Evolutionary conservation across 2,888 invertebrate species (phyloP).

Genomic region (Catocala fraxini): DNA sequence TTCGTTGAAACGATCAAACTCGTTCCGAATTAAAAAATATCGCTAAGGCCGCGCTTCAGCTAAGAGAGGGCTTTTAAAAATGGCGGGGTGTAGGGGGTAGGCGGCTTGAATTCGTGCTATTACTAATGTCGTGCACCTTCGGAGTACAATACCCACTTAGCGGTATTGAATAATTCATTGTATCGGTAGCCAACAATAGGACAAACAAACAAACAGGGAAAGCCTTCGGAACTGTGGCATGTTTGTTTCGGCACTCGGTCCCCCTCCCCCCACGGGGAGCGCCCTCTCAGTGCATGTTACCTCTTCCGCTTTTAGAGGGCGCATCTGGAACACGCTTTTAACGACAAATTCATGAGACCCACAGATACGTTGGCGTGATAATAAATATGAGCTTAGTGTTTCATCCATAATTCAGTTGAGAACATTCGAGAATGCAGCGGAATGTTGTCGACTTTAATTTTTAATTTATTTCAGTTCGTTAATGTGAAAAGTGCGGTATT

Average conservation of each 20-base stretch:
- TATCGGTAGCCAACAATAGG: conserved; percentile 60
- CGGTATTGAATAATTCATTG: conserved; percentile 50
- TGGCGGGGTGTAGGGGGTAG: conserved; percentile 18
- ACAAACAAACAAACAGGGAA: conserved; percentile 53
- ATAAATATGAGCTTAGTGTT: conserved; percentile 55
- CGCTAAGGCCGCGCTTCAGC: conserved; percentile 29
- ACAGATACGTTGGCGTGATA: conserved; percentile 45
- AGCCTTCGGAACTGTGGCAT: conserved; percentile 61
- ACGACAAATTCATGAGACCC: conserved; percentile 60
- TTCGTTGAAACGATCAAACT: conserved; percentile 45
- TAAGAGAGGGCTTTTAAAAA: conserved; percentile 31
- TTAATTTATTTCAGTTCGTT: conserved; percentile 44
- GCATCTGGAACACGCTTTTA: conserved; percentile 65
- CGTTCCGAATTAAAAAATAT: conserved; percentile 41
- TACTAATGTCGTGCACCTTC: conserved; percentile 38
- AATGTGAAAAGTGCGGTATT: conserved; percentile 39
- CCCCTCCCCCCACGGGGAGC: conserved; percentile 20
- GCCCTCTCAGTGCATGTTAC: conserved; percentile 45
- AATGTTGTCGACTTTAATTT: conserved; percentile 37
- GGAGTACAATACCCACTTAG: conserved; percentile 47
- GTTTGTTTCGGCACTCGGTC: conserved; percentile 68
- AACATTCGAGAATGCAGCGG: conserved; percentile 35
- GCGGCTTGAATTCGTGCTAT: conserved; percentile 22
- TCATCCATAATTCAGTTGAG: conserved; percentile 43
- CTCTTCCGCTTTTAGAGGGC: conserved; percentile 60